phyloP scores from a whole-genome alignment of 1,140 invertebrate genomes.

The Tenebrio molitor region DNA sequence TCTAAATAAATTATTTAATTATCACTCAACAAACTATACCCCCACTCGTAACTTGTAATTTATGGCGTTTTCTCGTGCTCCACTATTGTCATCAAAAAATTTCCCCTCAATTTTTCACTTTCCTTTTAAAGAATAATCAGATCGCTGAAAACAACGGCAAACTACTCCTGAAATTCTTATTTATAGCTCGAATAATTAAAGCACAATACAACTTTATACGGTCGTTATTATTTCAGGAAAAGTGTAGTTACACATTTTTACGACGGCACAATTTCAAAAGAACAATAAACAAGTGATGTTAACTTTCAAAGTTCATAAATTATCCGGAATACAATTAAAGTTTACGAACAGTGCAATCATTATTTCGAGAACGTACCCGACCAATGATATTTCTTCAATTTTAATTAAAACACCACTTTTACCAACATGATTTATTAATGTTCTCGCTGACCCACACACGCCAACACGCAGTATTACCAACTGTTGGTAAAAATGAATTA shows the following conservation, averaged over 20 bases:
- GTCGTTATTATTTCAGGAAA: slow-evolving; percentile 15
- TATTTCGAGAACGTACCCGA: slow-evolving; percentile 29
- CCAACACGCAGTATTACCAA: slow-evolving; percentile 35
- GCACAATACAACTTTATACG: slow-evolving; percentile 23
- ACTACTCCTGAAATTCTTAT: slow-evolving; percentile 2
- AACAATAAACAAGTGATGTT: slow-evolving; percentile 34
- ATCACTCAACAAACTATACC: slow-evolving; percentile 16
- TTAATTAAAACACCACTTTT: slow-evolving; percentile 38
- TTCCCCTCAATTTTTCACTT: slow-evolving; percentile 15
- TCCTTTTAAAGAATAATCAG: slow-evolving; percentile 17
- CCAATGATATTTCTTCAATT: slow-evolving; percentile 39
- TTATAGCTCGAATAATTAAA: slow-evolving; percentile 13
- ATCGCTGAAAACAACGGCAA: background rate
- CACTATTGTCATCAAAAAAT: slow-evolving; percentile 21
- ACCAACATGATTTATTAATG: slow-evolving; percentile 39
- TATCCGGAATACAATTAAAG: slow-evolving; percentile 31
- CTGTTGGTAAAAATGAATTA: slow-evolving; percentile 39
- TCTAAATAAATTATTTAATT: slow-evolving; percentile 38
- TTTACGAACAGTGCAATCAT: slow-evolving; percentile 28
- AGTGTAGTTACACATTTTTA: slow-evolving; percentile 30
- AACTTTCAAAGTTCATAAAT: slow-evolving; percentile 36
- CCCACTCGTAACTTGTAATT: background rate
- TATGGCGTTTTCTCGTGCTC: slow-evolving; percentile 10
- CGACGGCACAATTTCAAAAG: slow-evolving; percentile 8
- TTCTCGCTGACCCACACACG: slow-evolving; percentile 32